Evolutionary conservation across 2,888 invertebrate genomes (phyloP).

Genomic region (Pardosa pseudoannulata): DNA sequence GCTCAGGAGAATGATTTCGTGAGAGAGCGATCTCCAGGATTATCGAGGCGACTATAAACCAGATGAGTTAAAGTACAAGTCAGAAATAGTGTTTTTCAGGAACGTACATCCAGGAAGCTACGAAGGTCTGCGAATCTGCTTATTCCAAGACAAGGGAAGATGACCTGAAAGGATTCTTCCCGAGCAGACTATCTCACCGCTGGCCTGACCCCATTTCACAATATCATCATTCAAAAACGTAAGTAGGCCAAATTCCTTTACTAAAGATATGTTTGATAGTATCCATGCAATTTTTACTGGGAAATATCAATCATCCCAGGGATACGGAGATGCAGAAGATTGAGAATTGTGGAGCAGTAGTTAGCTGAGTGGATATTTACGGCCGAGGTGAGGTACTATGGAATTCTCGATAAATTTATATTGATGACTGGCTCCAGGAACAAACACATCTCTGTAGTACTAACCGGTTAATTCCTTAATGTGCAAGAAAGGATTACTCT

Average conservation of each 20-base stretch:
- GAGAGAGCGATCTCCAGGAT: constrained; percentile 4
- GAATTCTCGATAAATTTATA: neutral
- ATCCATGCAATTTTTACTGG: neutral
- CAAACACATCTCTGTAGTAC: too few species aligned
- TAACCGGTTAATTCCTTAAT: too few species aligned
- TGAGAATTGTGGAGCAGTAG: too few species aligned
- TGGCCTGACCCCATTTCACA: constrained; percentile 23
- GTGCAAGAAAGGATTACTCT: too few species aligned
- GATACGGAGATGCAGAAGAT: too few species aligned
- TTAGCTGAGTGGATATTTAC: too few species aligned
- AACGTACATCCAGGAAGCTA: neutral
- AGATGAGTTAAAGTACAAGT: neutral
- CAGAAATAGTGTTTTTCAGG: neutral
- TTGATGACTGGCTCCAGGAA: neutral
- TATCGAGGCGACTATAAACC: neutral
- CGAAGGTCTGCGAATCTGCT: neutral
- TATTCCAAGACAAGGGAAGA: neutral
- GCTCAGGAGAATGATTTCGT: neutral
- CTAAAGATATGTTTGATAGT: neutral
- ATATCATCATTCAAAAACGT: constrained; percentile 21
- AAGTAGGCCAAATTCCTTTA: constrained; percentile 27
- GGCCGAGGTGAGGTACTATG: neutral
- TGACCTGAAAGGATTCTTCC: constrained; percentile 24
- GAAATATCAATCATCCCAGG: neutral
- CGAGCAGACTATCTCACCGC: constrained; percentile 9